Base-by-base conservation (phyloP, 2,113 vertebrate genomes). In the Tragelaphus scriptus region DNA sequence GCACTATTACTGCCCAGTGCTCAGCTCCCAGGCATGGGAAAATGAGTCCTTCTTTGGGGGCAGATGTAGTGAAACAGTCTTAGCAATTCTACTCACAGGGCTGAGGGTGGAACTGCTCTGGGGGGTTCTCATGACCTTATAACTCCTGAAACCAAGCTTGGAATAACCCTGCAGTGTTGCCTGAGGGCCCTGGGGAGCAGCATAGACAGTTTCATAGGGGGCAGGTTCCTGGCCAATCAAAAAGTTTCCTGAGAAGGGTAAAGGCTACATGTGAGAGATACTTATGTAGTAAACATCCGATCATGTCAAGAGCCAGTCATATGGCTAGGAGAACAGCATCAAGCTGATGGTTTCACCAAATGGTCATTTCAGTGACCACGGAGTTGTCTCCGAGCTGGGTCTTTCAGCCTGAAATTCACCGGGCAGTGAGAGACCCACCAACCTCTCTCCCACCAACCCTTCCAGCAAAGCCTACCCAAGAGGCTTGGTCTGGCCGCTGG, bases 101-200 rank as follows among this genome's bases (percentile, higher is more conserved):
- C 25, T 44, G 30, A 97, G 85, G 75, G n/a, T 63, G 28, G 59
- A 84, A 30, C 81, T 88, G 19, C 79, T 89, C 44, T 61, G 14
- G 19, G 81, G 88, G 75, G 75, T 71, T 95, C 85, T 95, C 90
- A 96, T 49, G 92, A 92, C 75, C 88, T 94, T 63, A 10, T 44
- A 58, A 77, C 44, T 88, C 59, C 65, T 82, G 71, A 40, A 23
- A 90, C 58, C 10, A 6, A 40, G 80, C 44, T 86, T 81, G 47
- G 81, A 81, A 90, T 86, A 81, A 65, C 47, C 15, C 32, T 58
- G 26, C 8, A 21, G 7, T 44, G 53, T 81, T 0, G 2, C 58
- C 53, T 23, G 59, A 80, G 61, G 87, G 17, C n/a, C 79, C n/a
- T 53, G 3, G 30, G 68, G 40, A 90, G 61, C 3, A 11, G 58